Evolutionary conservation across 1,140 invertebrate genomes (phyloP), one percentile per base, ranked within the genome.

Genomic region (Trichoplusia ni): DNA sequence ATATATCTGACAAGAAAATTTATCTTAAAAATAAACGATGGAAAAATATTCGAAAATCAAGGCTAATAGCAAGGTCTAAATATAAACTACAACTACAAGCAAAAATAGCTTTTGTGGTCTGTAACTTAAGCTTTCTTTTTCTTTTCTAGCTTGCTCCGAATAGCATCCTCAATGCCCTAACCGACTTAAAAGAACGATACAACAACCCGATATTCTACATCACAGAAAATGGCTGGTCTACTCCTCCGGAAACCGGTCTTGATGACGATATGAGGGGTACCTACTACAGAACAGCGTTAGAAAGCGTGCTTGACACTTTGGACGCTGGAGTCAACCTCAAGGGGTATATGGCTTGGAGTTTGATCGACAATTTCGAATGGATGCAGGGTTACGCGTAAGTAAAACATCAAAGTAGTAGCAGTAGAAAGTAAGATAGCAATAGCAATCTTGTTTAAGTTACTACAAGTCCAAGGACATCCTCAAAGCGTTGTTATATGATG

Each of bases 291-390:
- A 59, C 66, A n/a, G 54, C 63, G 73, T 87, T 89, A 68, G 80
- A 92, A 90, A 23, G 91, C 92, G 73, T 92, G 86, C 67, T 97
- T 94, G 85, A 95, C 93, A 14, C 71, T 94, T 2, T 93, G 93
- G 77, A 91, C 91, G 47, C 94, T 95, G 14, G 93, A 94, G 78
- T 96, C 94, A 80, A 21, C 82, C 93, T 78, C 84, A 93, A 0
- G 71, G 93, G 18, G 0, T 84, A 82, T 23, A 82, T 79, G 40
- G 73, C 73, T 1, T 84, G 81, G 81, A 84, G 79, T 54, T 44
- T 84, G 7, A 75, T 84, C 75, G 81, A 84, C 25, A 82, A 80
- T 33, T 71, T 79, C 2, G 79, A 92, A 92, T 77, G 92, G 91
- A 13, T 91, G 94, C 71, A 94, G 90, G 29, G 92, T 92, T 14